Percentiles rank a stretch among this genome's conserved stretches.
phyloP scores from a whole-genome alignment of 2,888 invertebrate genomes.

The Orthosia incerta region DNA sequence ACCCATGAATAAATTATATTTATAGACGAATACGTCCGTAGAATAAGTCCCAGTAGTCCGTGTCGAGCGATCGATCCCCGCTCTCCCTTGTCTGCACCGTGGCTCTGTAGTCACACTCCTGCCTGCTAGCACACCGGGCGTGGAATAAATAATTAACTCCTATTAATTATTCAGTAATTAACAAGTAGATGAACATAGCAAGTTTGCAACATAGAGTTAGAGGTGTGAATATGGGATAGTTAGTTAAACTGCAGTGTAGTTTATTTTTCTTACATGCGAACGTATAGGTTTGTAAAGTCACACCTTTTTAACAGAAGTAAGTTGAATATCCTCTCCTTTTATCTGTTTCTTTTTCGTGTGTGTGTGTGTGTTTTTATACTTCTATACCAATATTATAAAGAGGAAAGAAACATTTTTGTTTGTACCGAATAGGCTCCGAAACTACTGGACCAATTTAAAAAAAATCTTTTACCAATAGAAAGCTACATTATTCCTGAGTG shows the following conservation, averaged over 20 bases:
- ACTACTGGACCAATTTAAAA: too few species aligned
- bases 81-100: constrained; percentile 12
- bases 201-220: neutral
- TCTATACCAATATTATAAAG: too few species aligned
- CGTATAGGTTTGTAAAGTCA: too few species aligned
- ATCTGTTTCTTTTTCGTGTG: too few species aligned
- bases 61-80: constrained; percentile 27
- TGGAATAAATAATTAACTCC: constrained; percentile 27
- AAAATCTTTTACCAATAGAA: too few species aligned
- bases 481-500: too few species aligned
- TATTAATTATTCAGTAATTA: constrained; percentile 42
- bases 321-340: too few species aligned
- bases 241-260: neutral
- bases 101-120: constrained; percentile 12
- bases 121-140: neutral
- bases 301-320: neutral
- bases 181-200: constrained; percentile 10
- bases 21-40: neutral
- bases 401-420: too few species aligned
- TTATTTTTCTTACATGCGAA: neutral
- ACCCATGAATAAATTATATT: neutral
- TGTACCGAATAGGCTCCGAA: too few species aligned
- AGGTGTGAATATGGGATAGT: neutral
- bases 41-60: constrained; percentile 4
- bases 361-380: too few species aligned